Evolutionary conservation across 2,888 invertebrate species (phyloP).

Genomic region (Cynaeus angustus): DNA sequence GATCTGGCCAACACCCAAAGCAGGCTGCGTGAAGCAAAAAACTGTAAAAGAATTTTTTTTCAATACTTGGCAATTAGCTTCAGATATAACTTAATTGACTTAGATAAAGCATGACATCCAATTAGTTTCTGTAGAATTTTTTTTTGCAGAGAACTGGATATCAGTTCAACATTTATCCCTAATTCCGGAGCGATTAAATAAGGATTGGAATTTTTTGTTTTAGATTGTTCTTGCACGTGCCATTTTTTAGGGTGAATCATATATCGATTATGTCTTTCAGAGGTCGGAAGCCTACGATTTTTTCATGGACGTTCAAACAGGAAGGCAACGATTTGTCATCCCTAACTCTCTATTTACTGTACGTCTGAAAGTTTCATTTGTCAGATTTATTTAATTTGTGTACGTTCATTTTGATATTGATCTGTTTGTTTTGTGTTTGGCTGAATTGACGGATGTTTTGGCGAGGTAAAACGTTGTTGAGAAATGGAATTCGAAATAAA

Average conservation of each 20-base stretch:
- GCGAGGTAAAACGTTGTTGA: too few relatives aligned
- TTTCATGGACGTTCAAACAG: background rate
- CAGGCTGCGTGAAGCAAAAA: conserved; percentile 77
- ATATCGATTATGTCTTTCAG: conserved; percentile 4
- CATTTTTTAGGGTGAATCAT: conserved; percentile 1
- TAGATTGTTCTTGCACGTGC: conserved; percentile 6
- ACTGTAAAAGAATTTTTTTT: conserved; percentile 67
- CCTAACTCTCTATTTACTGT: background rate
- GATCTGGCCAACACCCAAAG: conserved; percentile 73
- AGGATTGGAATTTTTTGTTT: background rate
- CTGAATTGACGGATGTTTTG: too few relatives aligned
- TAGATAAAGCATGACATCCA: background rate
- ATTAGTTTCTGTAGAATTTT: too few relatives aligned
- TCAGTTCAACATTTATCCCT: background rate
- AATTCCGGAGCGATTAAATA: background rate
- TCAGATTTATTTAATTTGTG: background rate
- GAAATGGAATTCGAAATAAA: too few relatives aligned
- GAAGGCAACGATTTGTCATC: conserved; percentile 9
- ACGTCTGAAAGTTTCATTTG: background rate
- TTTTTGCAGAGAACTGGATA: background rate
- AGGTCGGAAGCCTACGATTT: conserved; percentile 1
- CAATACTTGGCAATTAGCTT: background rate
- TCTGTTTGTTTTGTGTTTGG: background rate
- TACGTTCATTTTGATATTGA: background rate
- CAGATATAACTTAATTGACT: background rate